Base-by-base conservation (phyloP, 1,140 invertebrate genomes). In the Lordiphosa stackelbergi region DNA sequence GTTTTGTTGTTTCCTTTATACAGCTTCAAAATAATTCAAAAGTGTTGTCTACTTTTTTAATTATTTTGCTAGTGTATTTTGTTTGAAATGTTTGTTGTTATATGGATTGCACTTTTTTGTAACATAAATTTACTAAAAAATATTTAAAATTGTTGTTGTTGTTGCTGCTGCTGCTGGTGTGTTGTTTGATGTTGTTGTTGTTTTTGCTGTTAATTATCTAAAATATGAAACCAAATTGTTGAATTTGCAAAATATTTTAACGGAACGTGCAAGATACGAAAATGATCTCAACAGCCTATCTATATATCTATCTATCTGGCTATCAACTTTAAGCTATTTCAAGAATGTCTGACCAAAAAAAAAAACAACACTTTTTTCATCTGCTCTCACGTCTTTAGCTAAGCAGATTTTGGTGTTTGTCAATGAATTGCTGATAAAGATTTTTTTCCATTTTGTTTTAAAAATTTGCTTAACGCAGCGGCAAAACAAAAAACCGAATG, bases 41-140 rank as follows among this genome's bases (percentile, higher is more conserved):
- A 83, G 78, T 84, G 78, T 73, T 65, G 55, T 43, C 43, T 73
- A 84, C 78, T 84, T 85, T 70, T 83, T 83, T 85, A 77, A 84
- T 85, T 79, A 83, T 74, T 74, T 11, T 28, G 56, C 61, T 59
- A 31, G 19, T 38, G 19, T 37, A 12, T 57, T 73, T 75, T 81
- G 10, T 66, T 72, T 64, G 61, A 51, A 48, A 48, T 54, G 54
- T 69, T 57, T 60, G 35, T 57, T 53, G 35, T 64, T 69, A 54
- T 57, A 53, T 65, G 40, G 77, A 84, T 78, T 83, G 78, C 78
- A 83, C 78, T 83, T 83, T 66, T 75, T 66, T 51, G 59, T 77
- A 83, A 83, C 77, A 77, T 72, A 83, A 83, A 83, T 77, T 73
- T 77, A 83, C 70, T 83, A 83, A 81, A 72, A 83, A 65, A 81